Conservation (phyloP, 1,140 invertebrate species). For the Myzus persicae region DNA sequence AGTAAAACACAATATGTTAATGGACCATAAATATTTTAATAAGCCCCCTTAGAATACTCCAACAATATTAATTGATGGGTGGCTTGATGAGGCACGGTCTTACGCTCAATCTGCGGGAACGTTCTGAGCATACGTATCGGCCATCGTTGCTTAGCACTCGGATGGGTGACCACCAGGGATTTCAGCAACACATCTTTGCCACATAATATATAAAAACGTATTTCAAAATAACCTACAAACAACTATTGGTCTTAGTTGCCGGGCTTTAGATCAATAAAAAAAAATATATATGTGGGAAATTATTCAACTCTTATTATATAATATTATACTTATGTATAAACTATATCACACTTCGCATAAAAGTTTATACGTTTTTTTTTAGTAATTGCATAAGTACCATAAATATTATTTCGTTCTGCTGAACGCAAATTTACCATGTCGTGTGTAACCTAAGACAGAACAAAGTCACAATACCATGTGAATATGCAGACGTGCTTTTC, state of each 20-base stretch:
- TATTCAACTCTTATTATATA: background rate
- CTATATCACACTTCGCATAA: background rate
- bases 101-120: too few relatives aligned
- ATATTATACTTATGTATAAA: background rate
- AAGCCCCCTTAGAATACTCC: background rate
- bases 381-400: background rate
- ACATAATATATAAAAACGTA: too few relatives aligned
- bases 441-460: background rate
- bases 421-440: background rate
- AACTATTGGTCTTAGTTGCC: too few relatives aligned
- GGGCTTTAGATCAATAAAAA: too few relatives aligned
- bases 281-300: too few relatives aligned
- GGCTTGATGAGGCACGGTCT: too few relatives aligned
- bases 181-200: too few relatives aligned
- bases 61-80: too few relatives aligned
- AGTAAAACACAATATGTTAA: background rate
- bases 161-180: too few relatives aligned
- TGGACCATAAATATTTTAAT: background rate
- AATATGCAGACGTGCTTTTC: background rate
- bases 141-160: too few relatives aligned
- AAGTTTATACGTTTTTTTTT: background rate
- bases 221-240: too few relatives aligned
- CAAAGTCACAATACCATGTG: background rate
- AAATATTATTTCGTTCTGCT: background rate
- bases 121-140: too few relatives aligned